A percentile compares a stretch with the other conserved stretches of the same genome.
Evolutionary conservation across 2,113 vertebrate genomes (phyloP).

Genomic region (Bolborhynchus lineola): DNA sequence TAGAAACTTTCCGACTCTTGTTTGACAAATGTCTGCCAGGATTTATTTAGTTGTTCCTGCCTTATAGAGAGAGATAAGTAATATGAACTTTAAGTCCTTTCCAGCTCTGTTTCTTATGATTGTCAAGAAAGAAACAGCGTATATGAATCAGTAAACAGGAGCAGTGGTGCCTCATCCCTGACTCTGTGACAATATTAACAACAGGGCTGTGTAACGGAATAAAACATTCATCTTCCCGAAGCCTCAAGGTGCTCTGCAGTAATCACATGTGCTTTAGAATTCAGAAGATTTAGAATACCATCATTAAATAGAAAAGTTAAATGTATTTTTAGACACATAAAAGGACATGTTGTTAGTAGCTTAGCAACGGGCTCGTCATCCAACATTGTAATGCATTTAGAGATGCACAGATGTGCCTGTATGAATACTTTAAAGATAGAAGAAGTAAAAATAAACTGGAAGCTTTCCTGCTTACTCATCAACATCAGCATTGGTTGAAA

Average conservation of each 20-base stretch:
- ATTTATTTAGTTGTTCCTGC: not conserved
- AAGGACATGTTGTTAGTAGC: constrained; percentile 27
- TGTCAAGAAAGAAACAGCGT: not conserved
- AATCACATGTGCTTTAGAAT: not conserved
- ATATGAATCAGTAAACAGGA: not conserved
- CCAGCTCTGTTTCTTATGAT: not conserved
- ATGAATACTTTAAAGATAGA: constrained; percentile 17
- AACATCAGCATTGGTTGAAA: not conserved
- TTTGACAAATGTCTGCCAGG: not conserved
- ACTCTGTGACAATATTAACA: not conserved
- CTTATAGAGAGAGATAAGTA: not conserved
- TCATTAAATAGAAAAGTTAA: constrained; percentile 18
- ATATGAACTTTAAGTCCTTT: not conserved
- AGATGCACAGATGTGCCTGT: constrained; percentile 34
- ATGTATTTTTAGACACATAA: constrained; percentile 49
- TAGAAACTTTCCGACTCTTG: not conserved
- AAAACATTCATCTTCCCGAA: not conserved
- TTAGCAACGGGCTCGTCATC: constrained; percentile 52
- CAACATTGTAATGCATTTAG: not conserved
- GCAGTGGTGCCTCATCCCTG: not conserved
- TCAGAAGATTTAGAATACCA: not conserved
- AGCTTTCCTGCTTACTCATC: not conserved
- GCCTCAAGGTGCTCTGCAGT: not conserved
- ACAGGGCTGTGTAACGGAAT: not conserved
- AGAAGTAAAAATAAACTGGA: constrained; percentile 35